Evolutionary conservation across 2,113 vertebrate genomes (phyloP).

Genomic region (Hystrix cristata): DNA sequence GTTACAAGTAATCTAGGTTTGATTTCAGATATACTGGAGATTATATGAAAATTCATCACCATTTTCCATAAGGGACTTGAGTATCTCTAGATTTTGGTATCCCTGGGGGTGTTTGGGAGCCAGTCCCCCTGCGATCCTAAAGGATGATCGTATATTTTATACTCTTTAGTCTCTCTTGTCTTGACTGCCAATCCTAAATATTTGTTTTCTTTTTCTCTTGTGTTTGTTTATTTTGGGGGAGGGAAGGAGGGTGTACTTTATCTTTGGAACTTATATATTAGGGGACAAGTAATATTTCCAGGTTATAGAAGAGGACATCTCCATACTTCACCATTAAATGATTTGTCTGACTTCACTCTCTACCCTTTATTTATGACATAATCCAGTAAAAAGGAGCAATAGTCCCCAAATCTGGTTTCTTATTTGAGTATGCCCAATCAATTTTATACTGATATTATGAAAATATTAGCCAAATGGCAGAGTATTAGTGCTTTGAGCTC

Average conservation of each 20-base stretch:
- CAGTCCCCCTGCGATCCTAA: neutral
- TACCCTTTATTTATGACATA: neutral
- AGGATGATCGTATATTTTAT: neutral
- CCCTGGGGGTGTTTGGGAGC: neutral
- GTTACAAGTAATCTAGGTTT: neutral
- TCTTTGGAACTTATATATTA: neutral
- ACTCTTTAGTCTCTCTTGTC: neutral
- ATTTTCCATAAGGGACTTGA: neutral
- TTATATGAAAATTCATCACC: neutral
- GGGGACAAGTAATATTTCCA: neutral
- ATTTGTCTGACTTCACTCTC: neutral
- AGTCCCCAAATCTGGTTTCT: neutral
- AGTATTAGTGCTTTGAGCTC: conserved; percentile 26
- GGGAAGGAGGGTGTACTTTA: neutral
- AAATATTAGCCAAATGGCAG: neutral
- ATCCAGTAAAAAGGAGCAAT: neutral
- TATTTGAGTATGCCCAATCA: neutral
- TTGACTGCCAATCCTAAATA: neutral
- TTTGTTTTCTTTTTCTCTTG: conserved; percentile 2
- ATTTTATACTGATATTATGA: neutral
- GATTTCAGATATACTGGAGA: neutral
- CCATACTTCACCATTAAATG: neutral
- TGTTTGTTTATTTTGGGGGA: neutral
- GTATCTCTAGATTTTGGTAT: neutral
- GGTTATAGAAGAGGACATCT: neutral